phyloP scores from a whole-genome alignment of 2,888 invertebrate species.

The Aricia artaxerxes region DNA sequence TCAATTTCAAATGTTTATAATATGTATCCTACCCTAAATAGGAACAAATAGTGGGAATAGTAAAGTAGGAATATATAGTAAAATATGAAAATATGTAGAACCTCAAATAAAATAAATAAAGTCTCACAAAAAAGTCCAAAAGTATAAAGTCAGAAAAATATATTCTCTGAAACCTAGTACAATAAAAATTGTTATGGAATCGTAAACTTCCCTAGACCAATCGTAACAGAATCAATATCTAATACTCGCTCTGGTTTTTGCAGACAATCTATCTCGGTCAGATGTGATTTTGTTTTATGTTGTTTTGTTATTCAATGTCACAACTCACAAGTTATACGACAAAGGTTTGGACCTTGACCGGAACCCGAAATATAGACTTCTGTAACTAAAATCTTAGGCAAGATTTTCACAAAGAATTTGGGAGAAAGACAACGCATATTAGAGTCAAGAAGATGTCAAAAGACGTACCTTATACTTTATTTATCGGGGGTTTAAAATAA shows the following conservation, averaged over 20 bases:
- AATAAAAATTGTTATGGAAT: not conserved
- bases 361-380: not conserved
- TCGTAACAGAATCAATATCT: constrained; percentile 23
- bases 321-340: not conserved
- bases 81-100: no score
- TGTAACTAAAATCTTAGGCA: not conserved
- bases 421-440: not conserved
- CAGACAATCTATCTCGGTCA: not conserved
- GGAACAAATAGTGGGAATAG: no score
- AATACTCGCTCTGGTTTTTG: not conserved
- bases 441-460: not conserved
- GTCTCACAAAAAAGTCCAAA: not conserved
- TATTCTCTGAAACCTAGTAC: not conserved
- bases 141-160: not conserved
- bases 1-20: no score
- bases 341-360: not conserved
- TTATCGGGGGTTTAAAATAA: no score
- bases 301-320: constrained; percentile 3
- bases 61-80: no score
- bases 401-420: not conserved
- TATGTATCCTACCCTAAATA: no score
- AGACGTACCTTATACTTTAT: not conserved
- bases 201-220: constrained; percentile 8
- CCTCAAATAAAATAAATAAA: not conserved
- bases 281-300: constrained; percentile 13